Conservation (phyloP, 2,888 invertebrate genomes). For the Trachelus tabidus region DNA sequence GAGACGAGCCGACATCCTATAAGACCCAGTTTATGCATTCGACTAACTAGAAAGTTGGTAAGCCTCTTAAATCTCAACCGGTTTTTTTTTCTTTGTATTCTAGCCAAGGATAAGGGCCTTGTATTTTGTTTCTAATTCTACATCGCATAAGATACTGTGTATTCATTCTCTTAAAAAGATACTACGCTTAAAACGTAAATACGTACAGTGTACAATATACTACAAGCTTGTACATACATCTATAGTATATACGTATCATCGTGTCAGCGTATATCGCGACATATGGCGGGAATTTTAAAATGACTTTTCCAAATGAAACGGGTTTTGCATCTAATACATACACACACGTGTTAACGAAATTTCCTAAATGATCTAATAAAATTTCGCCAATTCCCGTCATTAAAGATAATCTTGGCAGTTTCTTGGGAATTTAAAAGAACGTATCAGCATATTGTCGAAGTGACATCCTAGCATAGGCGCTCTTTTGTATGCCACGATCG, state of each 20-base stretch:
- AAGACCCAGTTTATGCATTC: slow-evolving; percentile 37
- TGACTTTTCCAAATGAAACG: not conserved
- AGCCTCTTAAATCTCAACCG: slow-evolving; percentile 44
- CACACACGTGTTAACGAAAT: not conserved
- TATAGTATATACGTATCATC: too few species aligned
- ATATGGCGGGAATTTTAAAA: too few species aligned
- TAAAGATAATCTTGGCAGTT: not conserved
- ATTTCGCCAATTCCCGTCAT: not conserved
- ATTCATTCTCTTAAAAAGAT: not conserved
- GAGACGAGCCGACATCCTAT: slow-evolving; percentile 28
- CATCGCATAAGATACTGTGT: not conserved
- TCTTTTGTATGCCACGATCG: not conserved
- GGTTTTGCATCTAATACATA: not conserved
- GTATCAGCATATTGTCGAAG: not conserved
- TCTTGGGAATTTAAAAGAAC: not conserved
- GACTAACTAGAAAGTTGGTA: slow-evolving; percentile 27
- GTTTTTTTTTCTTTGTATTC: not conserved
- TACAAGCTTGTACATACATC: too few species aligned
- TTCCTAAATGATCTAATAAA: not conserved
- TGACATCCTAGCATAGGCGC: not conserved
- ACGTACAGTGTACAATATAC: not conserved
- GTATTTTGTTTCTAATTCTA: not conserved
- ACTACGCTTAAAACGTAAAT: not conserved
- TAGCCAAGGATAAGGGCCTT: not conserved
- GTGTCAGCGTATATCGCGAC: too few species aligned